Conservation (phyloP, 2,797 vertebrate species). For the Balearica regulorum region DNA sequence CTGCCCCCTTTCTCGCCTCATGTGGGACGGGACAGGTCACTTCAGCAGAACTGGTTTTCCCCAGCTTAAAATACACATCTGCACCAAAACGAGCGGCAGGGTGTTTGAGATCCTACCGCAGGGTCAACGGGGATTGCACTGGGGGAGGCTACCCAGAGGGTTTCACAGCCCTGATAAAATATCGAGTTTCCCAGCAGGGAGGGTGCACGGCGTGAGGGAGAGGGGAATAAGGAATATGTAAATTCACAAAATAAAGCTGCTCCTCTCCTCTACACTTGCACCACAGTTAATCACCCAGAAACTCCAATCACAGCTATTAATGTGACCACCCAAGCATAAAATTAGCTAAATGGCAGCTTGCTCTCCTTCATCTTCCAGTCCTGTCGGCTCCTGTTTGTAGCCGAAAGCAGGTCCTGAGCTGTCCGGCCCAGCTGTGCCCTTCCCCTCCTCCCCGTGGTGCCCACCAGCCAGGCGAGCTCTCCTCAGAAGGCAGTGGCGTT, state of each 20-base stretch:
- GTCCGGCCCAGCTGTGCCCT: background rate
- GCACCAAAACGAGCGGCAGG: background rate
- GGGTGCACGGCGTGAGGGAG: background rate
- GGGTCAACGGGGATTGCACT: background rate
- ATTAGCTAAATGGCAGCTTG: conserved; percentile 58
- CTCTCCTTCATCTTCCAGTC: background rate
- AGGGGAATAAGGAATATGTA: background rate
- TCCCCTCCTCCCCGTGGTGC: background rate
- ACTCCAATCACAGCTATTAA: conserved; percentile 65
- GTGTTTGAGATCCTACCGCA: background rate
- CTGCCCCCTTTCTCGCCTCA: background rate
- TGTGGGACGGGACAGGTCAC: background rate
- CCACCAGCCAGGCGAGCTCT: background rate
- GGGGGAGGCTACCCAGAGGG: background rate
- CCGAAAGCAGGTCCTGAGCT: background rate
- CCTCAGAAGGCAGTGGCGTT: accelerated
- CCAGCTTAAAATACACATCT: background rate
- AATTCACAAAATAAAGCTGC: background rate
- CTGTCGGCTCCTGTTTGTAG: background rate
- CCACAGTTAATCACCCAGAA: conserved; percentile 54
- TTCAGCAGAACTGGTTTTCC: background rate
- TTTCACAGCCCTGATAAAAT: background rate
- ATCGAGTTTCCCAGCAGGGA: background rate
- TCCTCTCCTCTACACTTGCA: background rate
- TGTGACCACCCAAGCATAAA: conserved; percentile 66